Evolutionary conservation across 1,140 invertebrate species (phyloP).

Genomic region (Solen grandis): DNA sequence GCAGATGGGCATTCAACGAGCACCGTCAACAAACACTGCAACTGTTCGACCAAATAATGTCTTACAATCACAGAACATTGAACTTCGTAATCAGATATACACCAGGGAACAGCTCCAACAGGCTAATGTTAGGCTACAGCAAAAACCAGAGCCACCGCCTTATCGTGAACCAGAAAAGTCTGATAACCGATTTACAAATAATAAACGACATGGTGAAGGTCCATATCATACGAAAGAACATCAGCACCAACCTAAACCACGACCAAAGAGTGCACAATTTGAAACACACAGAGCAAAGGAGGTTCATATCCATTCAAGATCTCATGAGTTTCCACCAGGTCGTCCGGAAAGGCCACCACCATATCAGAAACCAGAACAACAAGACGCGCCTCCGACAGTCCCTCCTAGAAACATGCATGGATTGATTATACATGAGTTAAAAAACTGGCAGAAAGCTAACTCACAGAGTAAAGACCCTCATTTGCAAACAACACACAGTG

Average conservation of each 20-base stretch:
- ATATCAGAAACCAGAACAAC: slow-evolving; percentile 34
- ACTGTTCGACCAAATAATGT: slow-evolving; percentile 75
- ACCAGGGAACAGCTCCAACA: slow-evolving; percentile 46
- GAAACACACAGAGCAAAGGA: slow-evolving; percentile 24
- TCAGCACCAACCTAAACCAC: not conserved
- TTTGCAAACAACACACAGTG: slow-evolving; percentile 45
- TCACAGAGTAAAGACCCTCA: not conserved
- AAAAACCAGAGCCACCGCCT: slow-evolving; percentile 14
- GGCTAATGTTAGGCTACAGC: slow-evolving; percentile 14
- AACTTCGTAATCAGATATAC: slow-evolving; percentile 40
- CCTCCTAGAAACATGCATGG: slow-evolving; percentile 71
- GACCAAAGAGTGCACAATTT: slow-evolving; percentile 39
- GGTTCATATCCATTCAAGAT: not conserved
- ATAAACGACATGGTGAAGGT: slow-evolving; percentile 18
- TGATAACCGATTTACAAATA: no score
- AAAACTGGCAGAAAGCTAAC: slow-evolving; percentile 73
- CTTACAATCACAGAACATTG: slow-evolving; percentile 44
- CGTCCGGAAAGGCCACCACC: slow-evolving; percentile 53
- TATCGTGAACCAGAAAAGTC: no score
- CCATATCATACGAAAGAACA: slow-evolving; percentile 4
- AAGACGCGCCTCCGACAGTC: slow-evolving; percentile 63
- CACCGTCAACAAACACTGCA: slow-evolving; percentile 57
- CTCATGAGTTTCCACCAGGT: slow-evolving; percentile 1
- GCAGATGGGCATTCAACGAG: slow-evolving; percentile 26
- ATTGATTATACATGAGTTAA: slow-evolving; percentile 68